Evolutionary conservation across 92 coral and sea anemone genomes (phyloP), one percentile per base, ranked within the genome.

Genomic region (Heteractis magnifica): DNA sequence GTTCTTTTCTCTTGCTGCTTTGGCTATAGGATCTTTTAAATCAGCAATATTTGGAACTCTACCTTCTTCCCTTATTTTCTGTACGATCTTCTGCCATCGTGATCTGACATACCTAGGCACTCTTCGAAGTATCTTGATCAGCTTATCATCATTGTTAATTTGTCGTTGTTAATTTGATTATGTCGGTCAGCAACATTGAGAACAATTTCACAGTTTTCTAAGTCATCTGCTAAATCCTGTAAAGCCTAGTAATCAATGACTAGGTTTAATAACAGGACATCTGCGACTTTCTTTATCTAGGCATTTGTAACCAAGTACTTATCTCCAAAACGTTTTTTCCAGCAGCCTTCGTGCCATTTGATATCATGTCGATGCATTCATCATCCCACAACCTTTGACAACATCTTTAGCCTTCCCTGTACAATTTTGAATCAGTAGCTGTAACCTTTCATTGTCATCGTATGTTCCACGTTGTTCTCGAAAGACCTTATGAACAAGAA

Each of bases 391-490:
- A 81, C 85, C 79, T 52, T 55, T 77, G 48, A 79, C 80, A 10
- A 65, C 77, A 62, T 82, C 89, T 23, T 74, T 76, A 26, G 92
- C 87, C 76, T 86, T 89, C 49, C 89, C 92, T 50, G 89, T 86
- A 51, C 92, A 85, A 48, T 64, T 73, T 76, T 89, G 92, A 52
- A 82, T 77, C 68, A 81, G 80, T 10, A 86, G 82, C 77, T 90
- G 92, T 48, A 89, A 65, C 59, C 78, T 58, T 65, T 73, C 75
- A 79, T 78, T 70, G 20, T 48, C 34, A 58, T 81, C 84, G 11
- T 85, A 86, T 2, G 86, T 85, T 81, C 84, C 6, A 77, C 89
- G 83, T 77, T 77, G 51, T 64, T 77, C 65, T 81, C 79, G 76
- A 88, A 84, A 10, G 82, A 75, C 72, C 55, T 79, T n/a, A 88